Percentiles rank a stretch among this genome's conserved stretches.
Conservation (phyloP, 2,113 vertebrate species). For the Psephotus haematonotus region DNA sequence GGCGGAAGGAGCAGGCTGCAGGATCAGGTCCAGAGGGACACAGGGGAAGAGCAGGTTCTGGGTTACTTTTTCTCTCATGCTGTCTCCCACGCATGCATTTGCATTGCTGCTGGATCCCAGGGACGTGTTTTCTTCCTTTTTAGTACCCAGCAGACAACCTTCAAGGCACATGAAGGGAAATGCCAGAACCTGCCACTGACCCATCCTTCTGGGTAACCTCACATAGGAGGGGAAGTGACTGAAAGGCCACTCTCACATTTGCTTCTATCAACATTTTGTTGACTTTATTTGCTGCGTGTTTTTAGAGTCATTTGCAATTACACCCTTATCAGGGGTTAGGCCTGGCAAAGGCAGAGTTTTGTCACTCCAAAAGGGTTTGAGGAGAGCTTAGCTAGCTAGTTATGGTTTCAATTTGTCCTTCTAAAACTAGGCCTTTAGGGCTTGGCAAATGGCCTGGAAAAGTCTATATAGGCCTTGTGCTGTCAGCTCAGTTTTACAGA, state of each 20-base stretch:
- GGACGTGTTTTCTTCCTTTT: not conserved
- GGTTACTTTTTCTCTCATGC: not conserved
- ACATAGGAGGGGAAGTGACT: not conserved
- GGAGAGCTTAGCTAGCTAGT: not conserved
- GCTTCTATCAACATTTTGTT: not conserved
- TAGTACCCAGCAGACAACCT: not conserved
- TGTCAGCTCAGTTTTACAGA: conserved; percentile 41
- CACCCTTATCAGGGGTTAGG: not conserved
- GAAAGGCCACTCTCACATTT: not conserved
- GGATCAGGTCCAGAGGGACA: not conserved
- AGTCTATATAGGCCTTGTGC: not conserved
- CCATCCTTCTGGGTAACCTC: not conserved
- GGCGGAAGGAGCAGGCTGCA: not conserved
- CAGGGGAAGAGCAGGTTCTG: fast-evolving
- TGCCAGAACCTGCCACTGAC: not conserved
- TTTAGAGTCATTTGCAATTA: not conserved
- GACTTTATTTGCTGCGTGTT: not conserved
- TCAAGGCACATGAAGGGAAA: not conserved
- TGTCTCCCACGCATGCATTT: not conserved
- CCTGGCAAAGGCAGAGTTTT: not conserved
- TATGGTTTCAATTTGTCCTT: conserved; percentile 50
- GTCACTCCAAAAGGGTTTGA: not conserved
- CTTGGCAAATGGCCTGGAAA: conserved; percentile 58
- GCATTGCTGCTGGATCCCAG: not conserved
- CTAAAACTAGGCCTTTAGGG: conserved; percentile 49